Conservation (phyloP, 2,888 invertebrate species). For the Terebella lapidaria region DNA sequence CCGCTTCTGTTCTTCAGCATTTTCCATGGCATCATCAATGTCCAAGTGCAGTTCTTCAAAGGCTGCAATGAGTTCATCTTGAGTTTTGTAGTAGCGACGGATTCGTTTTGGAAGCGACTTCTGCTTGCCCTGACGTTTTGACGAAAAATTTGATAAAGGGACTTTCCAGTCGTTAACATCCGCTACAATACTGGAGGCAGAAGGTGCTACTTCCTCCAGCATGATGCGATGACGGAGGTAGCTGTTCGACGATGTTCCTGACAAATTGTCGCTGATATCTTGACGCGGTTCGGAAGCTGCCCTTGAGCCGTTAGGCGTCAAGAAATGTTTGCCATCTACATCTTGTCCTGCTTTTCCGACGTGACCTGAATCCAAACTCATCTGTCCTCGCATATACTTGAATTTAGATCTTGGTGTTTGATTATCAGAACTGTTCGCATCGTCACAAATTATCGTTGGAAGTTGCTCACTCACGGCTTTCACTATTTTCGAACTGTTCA, state of each 20-base stretch:
- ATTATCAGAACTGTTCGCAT: no score
- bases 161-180: background rate
- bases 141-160: background rate
- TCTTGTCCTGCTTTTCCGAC: no score
- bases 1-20: conserved; percentile 31
- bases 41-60: conserved; percentile 39
- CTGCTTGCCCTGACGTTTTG: background rate
- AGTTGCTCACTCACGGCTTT: no score
- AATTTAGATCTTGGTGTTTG: no score
- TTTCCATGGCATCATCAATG: conserved; percentile 25
- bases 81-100: conserved; percentile 45
- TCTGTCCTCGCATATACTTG: no score
- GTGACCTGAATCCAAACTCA: no score
- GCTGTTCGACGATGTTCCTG: background rate
- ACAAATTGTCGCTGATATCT: no score
- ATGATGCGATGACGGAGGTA: background rate
- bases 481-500: no score
- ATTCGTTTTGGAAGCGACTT: background rate
- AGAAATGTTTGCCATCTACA: no score
- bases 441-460: no score
- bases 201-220: background rate
- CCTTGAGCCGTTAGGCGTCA: no score
- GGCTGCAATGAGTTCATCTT: conserved; percentile 43
- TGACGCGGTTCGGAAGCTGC: no score
- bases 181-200: background rate